These are phyloP conservation scores for Melipona bicolor DNA, from an alignment of 2,888 invertebrate genomes.

Conservation along the genomic window DNA sequence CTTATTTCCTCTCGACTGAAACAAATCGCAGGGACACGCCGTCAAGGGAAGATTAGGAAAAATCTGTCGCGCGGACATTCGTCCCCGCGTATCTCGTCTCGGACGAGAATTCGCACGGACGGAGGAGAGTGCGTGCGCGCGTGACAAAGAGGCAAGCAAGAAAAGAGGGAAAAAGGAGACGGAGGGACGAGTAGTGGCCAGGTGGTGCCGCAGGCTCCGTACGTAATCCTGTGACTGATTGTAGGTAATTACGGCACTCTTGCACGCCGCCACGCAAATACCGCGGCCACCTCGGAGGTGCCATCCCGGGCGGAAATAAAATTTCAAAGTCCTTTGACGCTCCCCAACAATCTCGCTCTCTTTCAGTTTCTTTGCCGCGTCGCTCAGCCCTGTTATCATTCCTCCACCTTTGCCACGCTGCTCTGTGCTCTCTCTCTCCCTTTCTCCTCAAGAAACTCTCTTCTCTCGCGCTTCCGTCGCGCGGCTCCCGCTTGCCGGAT, in stretches of 20 bases:
- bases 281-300: constrained; percentile 55
- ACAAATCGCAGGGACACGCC: constrained; percentile 31
- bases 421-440: neutral
- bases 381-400: constrained; percentile 59
- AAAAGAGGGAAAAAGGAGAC: neutral
- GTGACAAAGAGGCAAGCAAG: constrained; percentile 49
- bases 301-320: constrained; percentile 68
- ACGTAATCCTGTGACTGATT: constrained; percentile 72
- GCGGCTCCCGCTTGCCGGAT: neutral
- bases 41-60: constrained; percentile 52
- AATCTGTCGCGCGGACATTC: constrained; percentile 37
- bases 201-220: constrained; percentile 52
- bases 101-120: neutral
- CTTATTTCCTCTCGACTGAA: constrained; percentile 39
- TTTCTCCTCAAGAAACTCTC: neutral
- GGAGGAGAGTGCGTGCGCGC: constrained; percentile 45
- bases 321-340: constrained; percentile 66
- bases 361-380: constrained; percentile 47
- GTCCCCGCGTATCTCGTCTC: neutral
- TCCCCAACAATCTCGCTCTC: constrained; percentile 55
- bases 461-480: constrained; percentile 15
- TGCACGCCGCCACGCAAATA: constrained; percentile 63
- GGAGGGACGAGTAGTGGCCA: constrained; percentile 21
- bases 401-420: constrained; percentile 1
- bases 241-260: constrained; percentile 68